A percentile compares a stretch with the other conserved stretches of the same genome.
Evolutionary conservation across 2,888 invertebrate species (phyloP).

Genomic region (Drosophila engyochracea): DNA sequence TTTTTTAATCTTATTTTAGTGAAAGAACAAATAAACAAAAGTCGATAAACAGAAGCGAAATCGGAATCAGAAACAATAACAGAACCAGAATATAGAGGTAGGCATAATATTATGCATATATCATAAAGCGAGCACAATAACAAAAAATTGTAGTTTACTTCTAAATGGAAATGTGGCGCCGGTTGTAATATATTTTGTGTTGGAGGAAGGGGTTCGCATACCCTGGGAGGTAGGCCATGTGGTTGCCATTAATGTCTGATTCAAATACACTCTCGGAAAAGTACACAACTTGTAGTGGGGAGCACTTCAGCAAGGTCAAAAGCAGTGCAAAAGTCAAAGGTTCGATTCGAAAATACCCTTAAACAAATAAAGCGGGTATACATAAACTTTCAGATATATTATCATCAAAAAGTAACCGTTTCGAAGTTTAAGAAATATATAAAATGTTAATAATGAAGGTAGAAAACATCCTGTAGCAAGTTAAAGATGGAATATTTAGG

Average conservation of each 20-base stretch:
- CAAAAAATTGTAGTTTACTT: slow-evolving; percentile 7
- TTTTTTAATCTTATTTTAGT: slow-evolving; percentile 1
- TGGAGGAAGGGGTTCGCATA: background rate
- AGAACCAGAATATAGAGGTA: slow-evolving; percentile 13
- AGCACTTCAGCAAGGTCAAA: background rate
- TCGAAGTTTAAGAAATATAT: no score
- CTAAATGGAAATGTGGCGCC: slow-evolving; percentile 42
- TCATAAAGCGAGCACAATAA: slow-evolving; percentile 37
- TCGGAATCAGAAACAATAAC: slow-evolving; percentile 7
- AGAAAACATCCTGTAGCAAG: no score
- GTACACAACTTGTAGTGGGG: background rate
- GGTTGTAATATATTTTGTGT: slow-evolving; percentile 30
- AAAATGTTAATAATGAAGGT: no score
- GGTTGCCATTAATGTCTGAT: background rate
- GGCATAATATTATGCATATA: slow-evolving; percentile 22
- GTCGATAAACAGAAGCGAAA: slow-evolving; percentile 20
- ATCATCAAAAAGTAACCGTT: no score
- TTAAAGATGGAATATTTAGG: background rate
- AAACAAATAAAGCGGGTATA: no score
- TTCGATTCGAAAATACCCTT: background rate
- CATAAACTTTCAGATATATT: no score
- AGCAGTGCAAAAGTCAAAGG: background rate
- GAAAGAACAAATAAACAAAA: slow-evolving; percentile 39
- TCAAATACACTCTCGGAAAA: background rate
- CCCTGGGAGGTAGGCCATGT: background rate